A percentile compares a stretch with the other conserved stretches of the same genome.
phyloP scores from a whole-genome alignment of 2,113 vertebrate genomes.

The Nerophis lumbriciformis region DNA sequence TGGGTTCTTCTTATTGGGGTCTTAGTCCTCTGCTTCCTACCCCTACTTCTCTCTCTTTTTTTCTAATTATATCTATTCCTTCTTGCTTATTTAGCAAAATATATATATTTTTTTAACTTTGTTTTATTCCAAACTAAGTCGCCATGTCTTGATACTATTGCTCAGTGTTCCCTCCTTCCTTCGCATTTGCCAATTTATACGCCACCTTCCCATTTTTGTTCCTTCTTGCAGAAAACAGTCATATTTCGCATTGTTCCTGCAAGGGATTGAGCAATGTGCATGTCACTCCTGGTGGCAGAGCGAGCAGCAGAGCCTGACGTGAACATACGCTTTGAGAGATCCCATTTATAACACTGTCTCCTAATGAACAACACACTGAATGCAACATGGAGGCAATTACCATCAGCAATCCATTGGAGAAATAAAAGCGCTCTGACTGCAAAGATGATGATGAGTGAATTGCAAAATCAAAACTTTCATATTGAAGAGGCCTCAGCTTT shows the following conservation, averaged over 20 bases:
- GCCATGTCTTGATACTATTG: conserved; percentile 13
- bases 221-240: conserved; percentile 41
- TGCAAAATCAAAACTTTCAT: conserved; percentile 28
- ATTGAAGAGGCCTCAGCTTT: conserved; percentile 36
- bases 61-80: conserved; percentile 19
- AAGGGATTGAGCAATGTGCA: conserved; percentile 60
- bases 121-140: conserved; percentile 21
- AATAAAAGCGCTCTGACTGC: conserved; percentile 50
- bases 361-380: conserved; percentile 62
- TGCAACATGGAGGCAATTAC: conserved; percentile 53
- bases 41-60: conserved; percentile 1
- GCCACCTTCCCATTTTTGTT: conserved; percentile 24
- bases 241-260: conserved; percentile 52
- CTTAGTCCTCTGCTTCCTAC: conserved; percentile 23
- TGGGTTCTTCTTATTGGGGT: conserved; percentile 49
- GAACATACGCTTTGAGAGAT: conserved; percentile 67
- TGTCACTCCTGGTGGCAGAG: conserved; percentile 57
- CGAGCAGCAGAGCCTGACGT: conserved; percentile 61
- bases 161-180: conserved; percentile 17
- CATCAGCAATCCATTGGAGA: conserved; percentile 53
- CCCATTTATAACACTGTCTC: conserved; percentile 62
- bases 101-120: conserved; percentile 14
- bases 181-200: conserved; percentile 7
- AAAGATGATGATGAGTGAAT: conserved; percentile 46
- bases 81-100: conserved; percentile 14